Conservation (phyloP, 1,140 invertebrate genomes). For the Zophobas morio region DNA sequence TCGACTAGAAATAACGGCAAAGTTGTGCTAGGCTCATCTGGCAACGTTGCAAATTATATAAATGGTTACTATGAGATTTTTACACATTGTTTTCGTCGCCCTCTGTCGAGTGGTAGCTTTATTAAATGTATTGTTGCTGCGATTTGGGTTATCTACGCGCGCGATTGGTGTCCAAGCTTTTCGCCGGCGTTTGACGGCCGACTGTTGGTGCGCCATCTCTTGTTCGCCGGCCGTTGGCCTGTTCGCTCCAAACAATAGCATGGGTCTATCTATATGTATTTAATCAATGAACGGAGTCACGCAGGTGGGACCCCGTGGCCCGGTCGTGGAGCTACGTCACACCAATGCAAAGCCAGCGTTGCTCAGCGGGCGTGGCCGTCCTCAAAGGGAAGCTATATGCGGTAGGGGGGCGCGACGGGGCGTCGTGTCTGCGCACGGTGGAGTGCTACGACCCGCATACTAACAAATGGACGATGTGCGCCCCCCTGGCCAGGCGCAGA, state of each 20-base stretch:
- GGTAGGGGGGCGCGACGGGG: slow-evolving; percentile 93
- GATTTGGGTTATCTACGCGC: not conserved
- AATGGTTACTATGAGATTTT: no score
- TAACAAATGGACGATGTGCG: slow-evolving; percentile 90
- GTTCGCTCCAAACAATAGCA: no score
- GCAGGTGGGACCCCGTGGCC: slow-evolving; percentile 88
- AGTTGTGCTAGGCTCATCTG: no score
- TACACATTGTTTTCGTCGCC: no score
- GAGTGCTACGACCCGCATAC: slow-evolving; percentile 94
- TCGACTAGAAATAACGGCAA: no score
- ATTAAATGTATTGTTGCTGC: no score
- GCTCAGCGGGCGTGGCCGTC: slow-evolving; percentile 92
- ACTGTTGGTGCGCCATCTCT: no score
- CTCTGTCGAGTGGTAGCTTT: no score
- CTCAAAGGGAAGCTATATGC: slow-evolving; percentile 90
- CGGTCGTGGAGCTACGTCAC: slow-evolving; percentile 90
- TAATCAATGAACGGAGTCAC: not conserved
- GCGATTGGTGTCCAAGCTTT: no score
- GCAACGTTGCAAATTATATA: no score
- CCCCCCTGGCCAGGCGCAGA: slow-evolving; percentile 90
- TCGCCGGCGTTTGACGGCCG: no score
- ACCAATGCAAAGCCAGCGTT: slow-evolving; percentile 88
- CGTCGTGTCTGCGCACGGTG: slow-evolving; percentile 90
- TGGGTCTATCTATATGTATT: not conserved
- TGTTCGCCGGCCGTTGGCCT: no score